Percentiles rank a stretch among this genome's conserved stretches.
phyloP scores from a whole-genome alignment of 1,140 invertebrate species.

The Gryon sp. region DNA sequence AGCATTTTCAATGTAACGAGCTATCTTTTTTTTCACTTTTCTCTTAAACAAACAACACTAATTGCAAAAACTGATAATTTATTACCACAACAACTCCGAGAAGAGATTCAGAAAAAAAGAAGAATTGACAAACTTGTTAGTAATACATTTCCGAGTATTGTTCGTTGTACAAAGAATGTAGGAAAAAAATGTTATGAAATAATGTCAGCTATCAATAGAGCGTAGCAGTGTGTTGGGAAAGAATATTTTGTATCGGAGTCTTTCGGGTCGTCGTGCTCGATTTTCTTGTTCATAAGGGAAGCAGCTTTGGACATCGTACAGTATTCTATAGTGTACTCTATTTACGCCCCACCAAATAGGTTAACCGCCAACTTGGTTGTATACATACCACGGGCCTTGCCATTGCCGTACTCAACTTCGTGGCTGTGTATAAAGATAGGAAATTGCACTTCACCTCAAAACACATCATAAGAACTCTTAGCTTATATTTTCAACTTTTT shows the following conservation, averaged over 20 bases:
- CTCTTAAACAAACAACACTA: too few relatives aligned
- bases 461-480: conserved; percentile 53
- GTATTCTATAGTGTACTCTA: conserved; percentile 71
- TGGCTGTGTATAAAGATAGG: conserved; percentile 62
- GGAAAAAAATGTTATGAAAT: conserved; percentile 41
- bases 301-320: conserved; percentile 71
- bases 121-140: conserved; percentile 28
- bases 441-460: conserved; percentile 66
- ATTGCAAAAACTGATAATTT: too few relatives aligned
- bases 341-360: conserved; percentile 73
- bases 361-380: conserved; percentile 69
- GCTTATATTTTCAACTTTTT: conserved; percentile 34
- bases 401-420: conserved; percentile 45
- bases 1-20: conserved; percentile 1
- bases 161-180: background rate
- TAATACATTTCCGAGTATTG: conserved; percentile 25
- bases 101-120: background rate
- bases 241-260: conserved; percentile 44
- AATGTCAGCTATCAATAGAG: conserved; percentile 44
- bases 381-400: conserved; percentile 36
- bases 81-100: background rate
- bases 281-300: conserved; percentile 57
- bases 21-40: too few relatives aligned
- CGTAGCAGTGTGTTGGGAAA: conserved; percentile 4
- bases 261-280: conserved; percentile 66